Evolutionary conservation across 2,797 vertebrate species (phyloP), one percentile per base, ranked within the genome.

Genomic region (Distichodus sexfasciatus): DNA sequence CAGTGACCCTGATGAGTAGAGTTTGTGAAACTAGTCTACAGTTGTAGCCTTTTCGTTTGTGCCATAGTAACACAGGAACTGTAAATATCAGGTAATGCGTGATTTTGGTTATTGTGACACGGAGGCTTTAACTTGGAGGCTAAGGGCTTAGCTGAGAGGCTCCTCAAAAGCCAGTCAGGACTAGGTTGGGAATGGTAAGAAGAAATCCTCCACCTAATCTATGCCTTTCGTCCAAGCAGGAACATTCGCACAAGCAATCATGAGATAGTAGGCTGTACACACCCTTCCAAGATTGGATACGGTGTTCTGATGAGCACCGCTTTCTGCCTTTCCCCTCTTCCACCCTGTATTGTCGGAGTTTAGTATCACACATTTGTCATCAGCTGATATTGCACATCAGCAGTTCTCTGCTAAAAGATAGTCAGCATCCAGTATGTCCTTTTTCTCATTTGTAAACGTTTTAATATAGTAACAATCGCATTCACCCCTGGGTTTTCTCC

Each of bases 21-120:
- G 23, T 63, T 17, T 71, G 74, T 76, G 53, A 61, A 61, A 71
- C 62, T 75, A 70, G 72, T 74, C 64, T 78, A 60, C 75, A 65
- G 35, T 43, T 73, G 72, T 77, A 77, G 69, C 21, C 64, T 80
- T 74, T 66, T 79, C 48, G 54, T 82, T 82, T 86, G 79, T 88
- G 84, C 85, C 86, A 86, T 78, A 75, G 80, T 84, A 85, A 83
- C 78, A 82, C 82, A 33, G 17, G n/a, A 67, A 64, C 4, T 70
- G 71, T 47, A 66, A 61, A 48, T 69, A 62, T 81, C 79, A 76
- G 50, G 64, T 58, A 51, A 72, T 60, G 60, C 70, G 43, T 69
- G 69, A 61, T 38, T n/a, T 74, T 64, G 68, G 35, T 76, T 62
- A 60, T 66, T 76, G 64, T 76, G 77, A 24, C 58, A 51, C n/a